Conservation (phyloP, 2,797 vertebrate genomes). For the Cirrhinus molitorella region DNA sequence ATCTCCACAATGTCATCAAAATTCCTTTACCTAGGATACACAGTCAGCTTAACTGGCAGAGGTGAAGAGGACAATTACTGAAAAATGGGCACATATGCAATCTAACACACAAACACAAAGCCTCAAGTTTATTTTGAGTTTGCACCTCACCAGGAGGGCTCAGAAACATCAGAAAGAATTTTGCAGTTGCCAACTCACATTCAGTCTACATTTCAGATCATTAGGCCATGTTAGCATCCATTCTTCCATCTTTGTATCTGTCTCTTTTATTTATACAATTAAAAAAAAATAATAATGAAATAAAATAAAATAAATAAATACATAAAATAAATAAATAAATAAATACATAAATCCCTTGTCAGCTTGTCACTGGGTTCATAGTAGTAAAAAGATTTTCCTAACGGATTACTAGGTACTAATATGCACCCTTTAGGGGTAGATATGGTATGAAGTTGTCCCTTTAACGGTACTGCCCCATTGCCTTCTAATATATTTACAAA, state of each 20-base stretch:
- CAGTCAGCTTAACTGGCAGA: conserved; percentile 46
- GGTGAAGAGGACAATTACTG: conserved; percentile 63
- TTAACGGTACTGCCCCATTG: background rate
- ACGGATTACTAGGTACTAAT: background rate
- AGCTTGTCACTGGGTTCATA: background rate
- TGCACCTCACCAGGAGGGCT: conserved; percentile 57
- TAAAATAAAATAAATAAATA: too few species aligned
- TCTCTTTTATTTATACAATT: background rate
- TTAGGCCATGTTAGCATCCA: background rate
- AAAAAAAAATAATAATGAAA: too few species aligned
- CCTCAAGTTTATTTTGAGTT: conserved; percentile 52
- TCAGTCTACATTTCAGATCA: background rate
- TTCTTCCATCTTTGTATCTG: background rate
- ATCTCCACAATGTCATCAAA: conserved; percentile 55
- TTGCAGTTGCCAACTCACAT: conserved; percentile 18
- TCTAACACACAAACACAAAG: conserved; percentile 44
- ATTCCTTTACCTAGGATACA: conserved; percentile 77
- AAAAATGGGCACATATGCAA: conserved; percentile 57
- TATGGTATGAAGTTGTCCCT: background rate
- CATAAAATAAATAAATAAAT: too few species aligned
- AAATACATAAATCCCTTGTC: too few species aligned
- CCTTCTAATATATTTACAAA: too few species aligned
- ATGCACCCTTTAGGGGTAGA: background rate
- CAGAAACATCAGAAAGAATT: conserved; percentile 69
- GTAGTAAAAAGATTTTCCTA: background rate